Evolutionary conservation across 2,888 invertebrate genomes (phyloP).

Genomic region (Loripinus fragilis): DNA sequence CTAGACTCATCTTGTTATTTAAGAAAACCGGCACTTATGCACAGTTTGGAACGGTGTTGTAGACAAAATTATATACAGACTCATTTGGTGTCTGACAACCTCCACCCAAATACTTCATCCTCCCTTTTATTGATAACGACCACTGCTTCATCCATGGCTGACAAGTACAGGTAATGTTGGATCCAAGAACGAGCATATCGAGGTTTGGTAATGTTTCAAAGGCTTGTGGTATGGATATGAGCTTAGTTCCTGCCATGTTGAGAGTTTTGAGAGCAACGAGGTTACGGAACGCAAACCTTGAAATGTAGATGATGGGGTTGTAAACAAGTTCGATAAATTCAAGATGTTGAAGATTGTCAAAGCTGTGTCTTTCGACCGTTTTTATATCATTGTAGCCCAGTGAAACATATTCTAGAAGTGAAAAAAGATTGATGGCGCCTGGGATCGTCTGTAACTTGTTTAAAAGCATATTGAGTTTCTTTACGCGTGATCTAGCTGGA

Average conservation of each 20-base stretch:
- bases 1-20: too few relatives aligned
- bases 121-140: background rate
- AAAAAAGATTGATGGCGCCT: background rate
- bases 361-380: background rate
- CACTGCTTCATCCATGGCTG: background rate
- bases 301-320: background rate
- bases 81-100: too few relatives aligned
- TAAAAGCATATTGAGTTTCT: background rate
- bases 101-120: too few relatives aligned
- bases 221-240: background rate
- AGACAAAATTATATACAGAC: too few relatives aligned
- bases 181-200: background rate
- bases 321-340: background rate
- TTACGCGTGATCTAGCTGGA: background rate
- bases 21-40: too few relatives aligned
- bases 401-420: background rate
- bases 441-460: background rate
- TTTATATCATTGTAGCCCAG: background rate
- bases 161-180: background rate
- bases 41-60: too few relatives aligned
- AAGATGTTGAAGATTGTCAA: background rate
- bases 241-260: background rate
- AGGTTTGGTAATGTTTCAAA: background rate
- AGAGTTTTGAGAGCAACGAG: background rate
- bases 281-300: background rate